Percentiles rank a stretch among this genome's conserved stretches.
Evolutionary conservation across 1,140 invertebrate genomes (phyloP).

Genomic region (Phthorimaea operculella): DNA sequence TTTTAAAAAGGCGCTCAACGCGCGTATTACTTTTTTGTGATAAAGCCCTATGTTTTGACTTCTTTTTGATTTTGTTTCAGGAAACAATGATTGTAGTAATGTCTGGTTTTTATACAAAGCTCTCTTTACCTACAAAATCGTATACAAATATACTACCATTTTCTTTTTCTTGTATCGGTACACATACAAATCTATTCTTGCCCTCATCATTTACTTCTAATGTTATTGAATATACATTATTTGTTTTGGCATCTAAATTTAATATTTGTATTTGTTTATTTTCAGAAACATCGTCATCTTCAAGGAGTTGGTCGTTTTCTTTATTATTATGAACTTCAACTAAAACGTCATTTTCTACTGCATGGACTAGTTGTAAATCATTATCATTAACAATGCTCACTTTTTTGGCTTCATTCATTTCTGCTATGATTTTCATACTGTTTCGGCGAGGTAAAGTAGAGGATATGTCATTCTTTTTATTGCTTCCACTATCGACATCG

Average conservation of each 20-base stretch:
- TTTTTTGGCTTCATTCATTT: conserved; percentile 44
- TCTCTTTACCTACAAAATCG: conserved; percentile 62
- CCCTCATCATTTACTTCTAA: conserved; percentile 51
- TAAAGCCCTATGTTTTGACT: too few relatives aligned
- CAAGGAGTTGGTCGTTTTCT: conserved; percentile 10
- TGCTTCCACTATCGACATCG: conserved; percentile 32
- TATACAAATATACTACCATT: conserved; percentile 63
- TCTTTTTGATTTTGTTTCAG: too few relatives aligned
- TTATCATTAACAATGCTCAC: neutral
- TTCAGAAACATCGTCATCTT: conserved; percentile 25
- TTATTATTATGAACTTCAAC: conserved; percentile 40
- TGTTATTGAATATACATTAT: conserved; percentile 60
- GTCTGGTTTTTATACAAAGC: conserved; percentile 43
- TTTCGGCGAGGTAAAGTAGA: conserved; percentile 50
- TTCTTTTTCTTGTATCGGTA: conserved; percentile 41
- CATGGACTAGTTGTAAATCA: too few relatives aligned
- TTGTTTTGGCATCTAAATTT: conserved; percentile 61
- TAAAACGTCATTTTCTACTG: conserved; percentile 22
- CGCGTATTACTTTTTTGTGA: too few relatives aligned
- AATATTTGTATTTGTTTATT: conserved; percentile 64
- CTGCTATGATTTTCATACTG: conserved; percentile 63
- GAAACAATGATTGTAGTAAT: too few relatives aligned
- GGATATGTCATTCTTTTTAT: conserved; percentile 54
- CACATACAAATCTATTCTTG: conserved; percentile 50
- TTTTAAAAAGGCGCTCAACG: too few relatives aligned